Conservation (phyloP, 2,797 vertebrate genomes). For the Cossypha polioptera region DNA sequence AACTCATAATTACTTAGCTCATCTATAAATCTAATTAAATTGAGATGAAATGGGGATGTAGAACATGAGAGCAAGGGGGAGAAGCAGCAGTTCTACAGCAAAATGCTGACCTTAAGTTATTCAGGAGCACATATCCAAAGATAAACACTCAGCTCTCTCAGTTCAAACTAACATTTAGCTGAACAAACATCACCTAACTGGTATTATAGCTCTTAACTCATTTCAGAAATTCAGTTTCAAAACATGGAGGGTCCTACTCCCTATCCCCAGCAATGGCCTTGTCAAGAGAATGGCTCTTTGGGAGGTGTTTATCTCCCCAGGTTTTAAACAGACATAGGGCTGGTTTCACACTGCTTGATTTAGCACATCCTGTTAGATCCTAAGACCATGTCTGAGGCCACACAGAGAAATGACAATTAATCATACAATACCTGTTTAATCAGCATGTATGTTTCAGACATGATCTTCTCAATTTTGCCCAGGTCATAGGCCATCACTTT, state of each 20-base stretch:
- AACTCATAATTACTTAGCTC: neutral
- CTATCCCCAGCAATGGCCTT: neutral
- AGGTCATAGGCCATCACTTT: constrained; percentile 94
- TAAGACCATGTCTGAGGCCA: neutral
- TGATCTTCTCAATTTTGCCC: constrained; percentile 93
- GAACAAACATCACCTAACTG: neutral
- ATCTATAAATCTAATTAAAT: neutral
- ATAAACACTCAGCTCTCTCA: neutral
- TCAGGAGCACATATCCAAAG: neutral
- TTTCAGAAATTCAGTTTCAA: neutral
- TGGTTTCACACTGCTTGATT: neutral
- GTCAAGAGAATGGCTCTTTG: neutral
- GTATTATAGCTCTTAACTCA: neutral
- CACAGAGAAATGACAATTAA: neutral
- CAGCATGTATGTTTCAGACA: constrained; percentile 98
- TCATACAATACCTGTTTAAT: constrained; percentile 86
- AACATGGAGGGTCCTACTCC: neutral
- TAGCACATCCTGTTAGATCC: neutral
- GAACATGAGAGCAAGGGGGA: neutral
- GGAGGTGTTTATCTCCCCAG: neutral
- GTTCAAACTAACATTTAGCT: neutral
- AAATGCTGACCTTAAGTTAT: neutral
- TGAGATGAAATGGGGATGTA: neutral
- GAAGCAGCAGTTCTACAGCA: neutral
- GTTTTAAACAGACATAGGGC: neutral